Evolutionary conservation across 2,113 vertebrate species (phyloP).

Genomic region (Microcebus griseorufus): DNA sequence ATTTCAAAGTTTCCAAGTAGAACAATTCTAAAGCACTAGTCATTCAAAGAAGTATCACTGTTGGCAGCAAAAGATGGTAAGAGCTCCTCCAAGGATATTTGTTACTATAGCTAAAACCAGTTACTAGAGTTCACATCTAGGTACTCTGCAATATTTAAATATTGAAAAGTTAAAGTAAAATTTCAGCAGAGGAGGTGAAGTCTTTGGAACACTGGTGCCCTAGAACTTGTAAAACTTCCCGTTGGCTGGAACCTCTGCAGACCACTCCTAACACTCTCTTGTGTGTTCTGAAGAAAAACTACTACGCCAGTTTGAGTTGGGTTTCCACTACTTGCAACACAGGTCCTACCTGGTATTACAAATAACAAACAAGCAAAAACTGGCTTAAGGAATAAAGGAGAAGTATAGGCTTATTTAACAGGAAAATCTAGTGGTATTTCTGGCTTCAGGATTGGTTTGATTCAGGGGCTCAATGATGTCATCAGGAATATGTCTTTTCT

Average conservation of each 20-base stretch:
- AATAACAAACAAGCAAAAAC: not conserved
- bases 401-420: not conserved
- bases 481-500: not conserved
- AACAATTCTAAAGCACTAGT: not conserved
- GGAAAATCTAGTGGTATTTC: not conserved
- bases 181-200: not conserved
- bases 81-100: not conserved
- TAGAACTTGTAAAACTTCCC: not conserved
- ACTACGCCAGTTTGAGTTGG: not conserved
- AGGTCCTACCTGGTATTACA: not conserved
- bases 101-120: not conserved
- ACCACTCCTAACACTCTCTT: not conserved
- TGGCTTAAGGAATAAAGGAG: not conserved
- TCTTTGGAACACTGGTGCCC: not conserved
- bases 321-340: not conserved
- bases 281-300: slow-evolving; percentile 2
- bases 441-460: not conserved
- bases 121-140: not conserved
- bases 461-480: not conserved
- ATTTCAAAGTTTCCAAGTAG: not conserved
- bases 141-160: not conserved
- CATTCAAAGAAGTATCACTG: not conserved
- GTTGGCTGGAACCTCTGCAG: not conserved
- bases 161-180: not conserved
- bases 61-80: not conserved